phyloP scores from a whole-genome alignment of 2,797 vertebrate genomes.

The Scomberomorus guttatus region DNA sequence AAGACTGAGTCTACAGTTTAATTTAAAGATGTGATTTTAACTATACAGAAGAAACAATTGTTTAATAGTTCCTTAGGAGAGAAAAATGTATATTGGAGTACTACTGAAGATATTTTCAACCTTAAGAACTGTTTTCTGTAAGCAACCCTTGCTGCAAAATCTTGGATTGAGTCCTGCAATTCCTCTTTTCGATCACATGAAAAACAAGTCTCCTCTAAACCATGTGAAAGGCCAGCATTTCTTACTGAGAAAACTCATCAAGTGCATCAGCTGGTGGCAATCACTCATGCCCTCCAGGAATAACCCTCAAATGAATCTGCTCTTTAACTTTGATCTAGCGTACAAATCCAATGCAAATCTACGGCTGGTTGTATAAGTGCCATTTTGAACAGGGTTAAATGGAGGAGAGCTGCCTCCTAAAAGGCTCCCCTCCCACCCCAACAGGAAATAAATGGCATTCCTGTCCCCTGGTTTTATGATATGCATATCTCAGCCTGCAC shows the following conservation, averaged over 20 bases:
- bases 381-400: conserved; percentile 46
- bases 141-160: neutral
- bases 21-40: neutral
- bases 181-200: neutral
- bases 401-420: conserved; percentile 30
- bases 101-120: neutral
- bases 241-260: conserved; percentile 51
- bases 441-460: conserved; percentile 54
- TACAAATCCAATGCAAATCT: conserved; percentile 52
- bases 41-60: neutral
- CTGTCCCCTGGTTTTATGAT: conserved; percentile 58
- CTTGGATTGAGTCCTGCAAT: conserved; percentile 6
- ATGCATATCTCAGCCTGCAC: conserved; percentile 51
- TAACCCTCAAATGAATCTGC: conserved; percentile 51
- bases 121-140: neutral
- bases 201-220: conserved; percentile 19
- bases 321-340: conserved; percentile 66
- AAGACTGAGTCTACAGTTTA: neutral
- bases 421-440: neutral
- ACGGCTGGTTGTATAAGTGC: conserved; percentile 8
- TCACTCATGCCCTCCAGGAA: conserved; percentile 53
- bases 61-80: neutral
- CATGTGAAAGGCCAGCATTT: conserved; percentile 14
- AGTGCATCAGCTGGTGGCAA: conserved; percentile 56
- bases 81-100: neutral